Evolutionary conservation across 2,113 vertebrate genomes (phyloP).

Genomic region (Casuarius casuarius): DNA sequence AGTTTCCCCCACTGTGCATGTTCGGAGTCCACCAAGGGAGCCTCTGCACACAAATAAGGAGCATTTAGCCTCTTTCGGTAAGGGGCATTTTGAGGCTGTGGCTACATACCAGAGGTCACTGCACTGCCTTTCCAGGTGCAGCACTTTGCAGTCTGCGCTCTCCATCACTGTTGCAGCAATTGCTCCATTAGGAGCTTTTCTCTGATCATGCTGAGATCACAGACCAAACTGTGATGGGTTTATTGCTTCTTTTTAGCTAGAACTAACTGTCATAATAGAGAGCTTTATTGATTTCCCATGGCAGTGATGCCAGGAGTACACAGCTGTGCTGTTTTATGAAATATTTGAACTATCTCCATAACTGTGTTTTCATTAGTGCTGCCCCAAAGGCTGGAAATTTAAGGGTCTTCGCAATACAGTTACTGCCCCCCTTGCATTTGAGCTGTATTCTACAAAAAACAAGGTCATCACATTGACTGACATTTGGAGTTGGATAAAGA

Average conservation of each 20-base stretch:
- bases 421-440: background rate
- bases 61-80: background rate
- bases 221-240: slow-evolving; percentile 13
- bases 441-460: background rate
- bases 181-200: background rate
- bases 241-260: slow-evolving; percentile 20
- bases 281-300: background rate
- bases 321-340: background rate
- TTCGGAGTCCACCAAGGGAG: background rate
- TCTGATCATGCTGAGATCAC: background rate
- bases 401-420: background rate
- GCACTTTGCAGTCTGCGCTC: background rate
- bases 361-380: background rate
- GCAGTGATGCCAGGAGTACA: background rate
- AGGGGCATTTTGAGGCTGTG: background rate
- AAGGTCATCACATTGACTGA: background rate
- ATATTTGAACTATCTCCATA: background rate
- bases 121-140: background rate
- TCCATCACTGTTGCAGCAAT: background rate
- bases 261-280: background rate
- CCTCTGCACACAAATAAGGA: background rate
- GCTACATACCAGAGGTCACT: background rate
- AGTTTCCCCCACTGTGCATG: background rate
- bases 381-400: background rate
- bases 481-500: background rate